Base-by-base conservation (phyloP, 2,888 invertebrate genomes). In the Cantharis rustica region DNA sequence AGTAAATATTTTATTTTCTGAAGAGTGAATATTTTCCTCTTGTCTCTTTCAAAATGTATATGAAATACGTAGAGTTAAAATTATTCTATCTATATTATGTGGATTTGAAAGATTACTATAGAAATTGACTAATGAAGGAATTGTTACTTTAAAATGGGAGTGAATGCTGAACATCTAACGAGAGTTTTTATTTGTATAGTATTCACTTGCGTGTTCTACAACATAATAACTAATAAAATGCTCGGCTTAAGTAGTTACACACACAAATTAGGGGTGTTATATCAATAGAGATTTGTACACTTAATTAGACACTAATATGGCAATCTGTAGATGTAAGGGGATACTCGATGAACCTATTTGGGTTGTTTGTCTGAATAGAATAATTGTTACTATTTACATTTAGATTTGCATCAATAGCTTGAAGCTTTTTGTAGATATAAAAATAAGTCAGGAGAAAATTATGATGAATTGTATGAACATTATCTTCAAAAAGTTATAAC, bases 221-320 rank as follows among this genome's bases (percentile, higher is more conserved):
- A 47, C n/a, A 47, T 47, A 47, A 47, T 47, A 47, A 47, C 47
- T 47, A 47, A 47, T 47, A 47, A 47, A 47, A 47, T 47, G n/a
- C 47, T 47, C 47, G 47, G n/a, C 47, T n/a, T 47, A 47, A 47
- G 47, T 47, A 47, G 47, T n/a, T 47, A 47, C 47, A 47, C n/a
- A 47, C n/a, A 16, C 31, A 27, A 69, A 69, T 27, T 69, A 69
- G 27, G 69, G 31, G 69, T 69, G 31, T 69, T 69, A 69, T 47
- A 69, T 31, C 31, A 31, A 31, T 31, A 27, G 31, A 69, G 31
- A 16, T 27, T 27, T 27, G 16, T 69, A 69, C 69, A n/a, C 69
- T 31, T 69, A 69, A 69, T 69, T 69, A 31, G 27, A 31, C 11
- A 10, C 69, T 69, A 69, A 69, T 69, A 26, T 16, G 16, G 31